phyloP scores from a whole-genome alignment of 2,113 vertebrate genomes.

The Saguinus midas region DNA sequence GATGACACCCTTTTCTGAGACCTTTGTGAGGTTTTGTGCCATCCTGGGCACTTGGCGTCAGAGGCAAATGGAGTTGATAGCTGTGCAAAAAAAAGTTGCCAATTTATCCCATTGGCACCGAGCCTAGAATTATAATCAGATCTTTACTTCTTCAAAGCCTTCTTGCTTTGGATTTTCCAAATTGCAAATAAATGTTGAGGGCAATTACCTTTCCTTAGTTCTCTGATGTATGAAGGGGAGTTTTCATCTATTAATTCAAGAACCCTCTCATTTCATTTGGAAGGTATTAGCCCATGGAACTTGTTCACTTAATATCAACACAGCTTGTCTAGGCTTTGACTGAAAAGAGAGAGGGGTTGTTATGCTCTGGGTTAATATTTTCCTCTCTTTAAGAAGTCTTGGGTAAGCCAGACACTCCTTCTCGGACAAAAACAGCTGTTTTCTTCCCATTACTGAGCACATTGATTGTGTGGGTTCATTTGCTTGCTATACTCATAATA shows the following conservation, averaged over 20 bases:
- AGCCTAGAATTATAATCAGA: slow-evolving; percentile 70
- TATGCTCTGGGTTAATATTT: slow-evolving; percentile 26
- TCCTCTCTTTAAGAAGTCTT: slow-evolving; percentile 29
- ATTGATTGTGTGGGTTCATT: not conserved
- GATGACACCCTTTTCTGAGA: not conserved
- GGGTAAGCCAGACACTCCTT: not conserved
- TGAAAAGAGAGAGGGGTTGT: not conserved
- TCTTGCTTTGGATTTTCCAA: slow-evolving; percentile 59
- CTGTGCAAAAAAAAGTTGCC: slow-evolving; percentile 29
- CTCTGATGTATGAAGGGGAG: slow-evolving; percentile 62
- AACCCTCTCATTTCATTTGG: not conserved
- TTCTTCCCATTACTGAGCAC: not conserved
- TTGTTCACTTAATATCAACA: slow-evolving; percentile 10
- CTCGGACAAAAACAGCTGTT: not conserved
- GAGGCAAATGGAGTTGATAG: slow-evolving; percentile 47
- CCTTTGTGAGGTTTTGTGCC: not conserved
- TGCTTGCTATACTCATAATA: not conserved
- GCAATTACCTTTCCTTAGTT: slow-evolving; percentile 43
- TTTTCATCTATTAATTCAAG: slow-evolving; percentile 56
- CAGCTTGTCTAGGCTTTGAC: not conserved
- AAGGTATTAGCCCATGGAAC: slow-evolving; percentile 36
- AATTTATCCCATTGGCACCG: slow-evolving; percentile 53
- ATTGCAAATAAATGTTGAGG: slow-evolving; percentile 60
- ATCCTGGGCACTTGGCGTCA: slow-evolving; percentile 14
- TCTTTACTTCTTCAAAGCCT: slow-evolving; percentile 75